Base-by-base conservation (phyloP, 2,888 invertebrate species). In the Anticlea derivata region DNA sequence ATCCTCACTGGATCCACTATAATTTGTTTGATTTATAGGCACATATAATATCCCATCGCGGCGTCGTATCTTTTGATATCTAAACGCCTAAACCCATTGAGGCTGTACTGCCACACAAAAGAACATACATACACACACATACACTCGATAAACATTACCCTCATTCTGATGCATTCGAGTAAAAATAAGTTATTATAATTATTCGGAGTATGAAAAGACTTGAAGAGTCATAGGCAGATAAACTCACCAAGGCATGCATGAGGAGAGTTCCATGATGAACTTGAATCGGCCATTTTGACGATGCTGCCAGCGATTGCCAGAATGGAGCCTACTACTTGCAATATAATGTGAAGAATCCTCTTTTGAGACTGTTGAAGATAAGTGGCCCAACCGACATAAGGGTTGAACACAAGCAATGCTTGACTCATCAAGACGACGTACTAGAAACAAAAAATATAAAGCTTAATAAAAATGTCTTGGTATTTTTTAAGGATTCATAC, bases 381-480 rank as follows among this genome's bases (percentile, higher is more conserved):
- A 17, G 60, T 58, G 0, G 77, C 58, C 79, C 78, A 84, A 12
- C 82, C 77, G 0, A 68, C 63, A 33, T 75, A 57, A 0, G 76
- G 73, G 26, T 69, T 83, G 22, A 78, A 65, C 0, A 75, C 55
- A 0, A 81, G 60, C 0, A 84, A 49, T 0, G 79, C 79, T 70
- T 81, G 78, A 12, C 73, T 70, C 77, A 83, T 78, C 35, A 86
- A 45, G 7, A 86, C 56, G 0, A 79, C 57, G 33, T 85, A 85
- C 86, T 86, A 74, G 30, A 80, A 80, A 22, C 6, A 5, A 39
- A 8, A 10, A 7, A 7, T n/a, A n/a, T n/a, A n/a, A n/a, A n/a
- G n/a, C n/a, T n/a, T n/a, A n/a, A 17, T 17, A 2, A 17, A 17
- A 17, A 17, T 3, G 17, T 17, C 17, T 17, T 3, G 4, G 17